phyloP scores from a whole-genome alignment of 2,888 invertebrate species.

The Conops quadrifasciatus region DNA sequence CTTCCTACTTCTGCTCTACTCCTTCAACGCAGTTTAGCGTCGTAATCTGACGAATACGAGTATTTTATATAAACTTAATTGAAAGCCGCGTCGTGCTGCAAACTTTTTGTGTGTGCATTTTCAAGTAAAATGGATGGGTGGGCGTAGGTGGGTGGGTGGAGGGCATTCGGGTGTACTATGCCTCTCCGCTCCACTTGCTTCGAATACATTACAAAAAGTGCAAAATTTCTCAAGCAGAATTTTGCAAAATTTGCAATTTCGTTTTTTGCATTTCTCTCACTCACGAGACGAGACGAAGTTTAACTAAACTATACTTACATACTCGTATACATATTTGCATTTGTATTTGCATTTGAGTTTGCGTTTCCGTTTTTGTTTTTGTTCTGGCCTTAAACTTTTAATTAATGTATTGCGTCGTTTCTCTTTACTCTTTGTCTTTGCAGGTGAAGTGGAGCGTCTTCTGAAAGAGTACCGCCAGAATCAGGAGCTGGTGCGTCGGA shows the following conservation, averaged over 20 bases:
- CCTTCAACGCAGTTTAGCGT: neutral
- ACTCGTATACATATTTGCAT: too few species aligned
- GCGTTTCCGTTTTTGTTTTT: neutral
- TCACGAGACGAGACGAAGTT: neutral
- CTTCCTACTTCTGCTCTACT: neutral
- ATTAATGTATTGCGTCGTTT: constrained; percentile 18
- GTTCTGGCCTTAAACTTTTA: constrained; percentile 21
- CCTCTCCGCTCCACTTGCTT: too few species aligned
- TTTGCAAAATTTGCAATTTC: constrained; percentile 22
- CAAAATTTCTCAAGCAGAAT: constrained; percentile 19
- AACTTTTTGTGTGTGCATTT: neutral
- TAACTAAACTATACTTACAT: too few species aligned
- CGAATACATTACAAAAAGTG: neutral
- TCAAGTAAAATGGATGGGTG: neutral
- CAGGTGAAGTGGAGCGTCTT: constrained; percentile 91
- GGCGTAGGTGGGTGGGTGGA: neutral
- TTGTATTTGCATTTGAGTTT: too few species aligned
- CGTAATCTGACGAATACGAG: constrained; percentile 5
- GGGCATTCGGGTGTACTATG: too few species aligned
- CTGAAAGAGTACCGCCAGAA: constrained; percentile 91
- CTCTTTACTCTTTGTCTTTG: constrained; percentile 28
- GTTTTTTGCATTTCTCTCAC: neutral
- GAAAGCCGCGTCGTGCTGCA: constrained; percentile 14
- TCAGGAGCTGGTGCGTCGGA: constrained; percentile 89
- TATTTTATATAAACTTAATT: constrained; percentile 27